Evolutionary conservation across 2,113 vertebrate genomes (phyloP).

Genomic region (Balaeniceps rex): DNA sequence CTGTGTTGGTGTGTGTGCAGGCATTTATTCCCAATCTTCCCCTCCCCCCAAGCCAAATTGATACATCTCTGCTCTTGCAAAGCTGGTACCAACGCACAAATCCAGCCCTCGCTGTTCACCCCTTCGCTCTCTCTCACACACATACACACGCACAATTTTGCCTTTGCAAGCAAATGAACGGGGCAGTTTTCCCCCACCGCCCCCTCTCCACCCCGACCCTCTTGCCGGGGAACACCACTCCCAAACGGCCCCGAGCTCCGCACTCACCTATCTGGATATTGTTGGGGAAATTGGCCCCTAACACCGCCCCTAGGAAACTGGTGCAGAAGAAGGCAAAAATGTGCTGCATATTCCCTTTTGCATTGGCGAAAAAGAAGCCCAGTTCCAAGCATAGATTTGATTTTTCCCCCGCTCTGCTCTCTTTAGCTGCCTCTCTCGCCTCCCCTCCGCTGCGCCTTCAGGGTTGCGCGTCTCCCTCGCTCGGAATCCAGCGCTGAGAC

Average conservation of each 20-base stretch:
- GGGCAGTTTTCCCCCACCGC: not conserved
- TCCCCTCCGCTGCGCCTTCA: slow-evolving; percentile 49
- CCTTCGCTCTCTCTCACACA: not conserved
- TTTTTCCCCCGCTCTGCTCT: slow-evolving; percentile 66
- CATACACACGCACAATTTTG: not conserved
- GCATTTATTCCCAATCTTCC: slow-evolving; percentile 18
- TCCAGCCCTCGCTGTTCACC: not conserved
- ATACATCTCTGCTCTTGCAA: not conserved
- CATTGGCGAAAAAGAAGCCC: slow-evolving; percentile 94
- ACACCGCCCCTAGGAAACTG: slow-evolving; percentile 96
- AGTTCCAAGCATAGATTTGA: slow-evolving; percentile 91
- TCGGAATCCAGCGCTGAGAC: slow-evolving; percentile 71
- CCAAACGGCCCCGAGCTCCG: not conserved
- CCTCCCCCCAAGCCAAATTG: slow-evolving; percentile 10
- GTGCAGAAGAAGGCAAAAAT: slow-evolving; percentile 96
- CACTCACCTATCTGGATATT: slow-evolving; percentile 98
- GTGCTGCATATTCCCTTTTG: slow-evolving; percentile 99
- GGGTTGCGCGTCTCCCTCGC: slow-evolving; percentile 57
- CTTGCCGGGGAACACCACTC: not conserved
- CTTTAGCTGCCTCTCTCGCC: slow-evolving; percentile 53
- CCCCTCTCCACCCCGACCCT: not conserved
- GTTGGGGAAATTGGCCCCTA: slow-evolving; percentile 99
- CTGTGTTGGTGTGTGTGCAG: not conserved
- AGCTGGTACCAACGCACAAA: not conserved
- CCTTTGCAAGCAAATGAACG: not conserved